These are phyloP conservation scores for Collichthys lucidus DNA, from an alignment of 2,113 vertebrate genomes.

Conservation along the genomic window DNA sequence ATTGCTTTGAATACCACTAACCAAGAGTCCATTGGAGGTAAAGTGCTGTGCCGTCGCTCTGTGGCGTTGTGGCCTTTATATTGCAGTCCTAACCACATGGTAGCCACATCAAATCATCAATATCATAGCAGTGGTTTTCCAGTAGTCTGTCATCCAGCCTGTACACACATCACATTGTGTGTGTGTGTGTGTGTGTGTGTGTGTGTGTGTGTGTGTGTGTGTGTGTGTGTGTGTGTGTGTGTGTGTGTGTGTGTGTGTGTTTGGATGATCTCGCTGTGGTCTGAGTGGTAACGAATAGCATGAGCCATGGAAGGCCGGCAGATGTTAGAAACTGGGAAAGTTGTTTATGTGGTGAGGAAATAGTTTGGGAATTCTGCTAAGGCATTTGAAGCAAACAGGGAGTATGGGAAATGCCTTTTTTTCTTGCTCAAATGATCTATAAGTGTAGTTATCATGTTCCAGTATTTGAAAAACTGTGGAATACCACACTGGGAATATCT, in stretches of 20 bases:
- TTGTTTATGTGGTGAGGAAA: slow-evolving; percentile 45
- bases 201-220: slow-evolving; percentile 15
- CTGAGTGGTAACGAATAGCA: slow-evolving; percentile 32
- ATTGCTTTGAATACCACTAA: slow-evolving; percentile 20
- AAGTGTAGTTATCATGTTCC: background rate
- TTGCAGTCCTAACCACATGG: slow-evolving; percentile 34
- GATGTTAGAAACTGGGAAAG: slow-evolving; percentile 31
- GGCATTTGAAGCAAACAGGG: background rate
- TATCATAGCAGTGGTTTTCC: slow-evolving; percentile 43
- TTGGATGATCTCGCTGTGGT: slow-evolving; percentile 31
- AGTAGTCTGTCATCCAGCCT: slow-evolving; percentile 11
- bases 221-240: slow-evolving; percentile 16
- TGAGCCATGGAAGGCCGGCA: slow-evolving; percentile 19
- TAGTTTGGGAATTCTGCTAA: slow-evolving; percentile 12
- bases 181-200: slow-evolving; percentile 22
- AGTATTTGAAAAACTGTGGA: slow-evolving; percentile 1
- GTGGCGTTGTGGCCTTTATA: slow-evolving; percentile 25
- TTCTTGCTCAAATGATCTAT: slow-evolving; percentile 12
- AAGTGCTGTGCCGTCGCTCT: slow-evolving; percentile 21
- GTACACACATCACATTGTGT: slow-evolving; percentile 10
- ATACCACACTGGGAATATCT: background rate
- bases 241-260: slow-evolving; percentile 15
- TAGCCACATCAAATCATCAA: slow-evolving; percentile 56
- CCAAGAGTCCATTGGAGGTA: slow-evolving; percentile 16
- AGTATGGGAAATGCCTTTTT: background rate